Percentiles rank a stretch among this genome's conserved stretches.
Conservation (phyloP, 2,888 invertebrate species). For the Cepaea hortensis region DNA sequence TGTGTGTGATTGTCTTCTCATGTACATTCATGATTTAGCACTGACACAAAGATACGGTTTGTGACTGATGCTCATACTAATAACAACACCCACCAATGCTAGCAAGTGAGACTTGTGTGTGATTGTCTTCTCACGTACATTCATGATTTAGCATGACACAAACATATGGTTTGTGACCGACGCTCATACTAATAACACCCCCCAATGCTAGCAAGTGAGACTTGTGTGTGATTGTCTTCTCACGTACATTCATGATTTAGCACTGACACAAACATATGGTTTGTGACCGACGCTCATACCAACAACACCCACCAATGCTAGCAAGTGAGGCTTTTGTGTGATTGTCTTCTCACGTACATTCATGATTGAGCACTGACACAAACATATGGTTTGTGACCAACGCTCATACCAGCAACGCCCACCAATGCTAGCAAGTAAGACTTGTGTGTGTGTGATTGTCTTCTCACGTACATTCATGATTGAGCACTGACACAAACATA, state of each 20-base stretch:
- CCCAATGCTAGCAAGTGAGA: constrained; percentile 62
- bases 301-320: constrained; percentile 52
- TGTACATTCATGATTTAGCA: background rate
- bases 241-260: background rate
- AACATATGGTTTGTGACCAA: too few relatives aligned
- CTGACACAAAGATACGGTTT: background rate
- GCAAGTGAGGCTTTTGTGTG: constrained; percentile 60
- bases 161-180: too few relatives aligned
- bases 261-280: background rate
- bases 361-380: background rate
- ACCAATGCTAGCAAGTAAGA: too few relatives aligned
- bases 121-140: background rate
- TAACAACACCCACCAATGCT: too few relatives aligned
- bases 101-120: constrained; percentile 60
- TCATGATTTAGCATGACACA: background rate
- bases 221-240: background rate
- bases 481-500: too few relatives aligned
- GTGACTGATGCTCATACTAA: too few relatives aligned
- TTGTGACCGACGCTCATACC: background rate
- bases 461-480: too few relatives aligned
- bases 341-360: background rate
- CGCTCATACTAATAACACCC: too few relatives aligned
- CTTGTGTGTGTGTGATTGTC: too few relatives aligned
- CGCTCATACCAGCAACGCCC: too few relatives aligned
- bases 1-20: background rate